A percentile compares a stretch with the other conserved stretches of the same genome.
Evolutionary conservation across 2,113 vertebrate species (phyloP).

Genomic region (Oncorhynchus nerka): DNA sequence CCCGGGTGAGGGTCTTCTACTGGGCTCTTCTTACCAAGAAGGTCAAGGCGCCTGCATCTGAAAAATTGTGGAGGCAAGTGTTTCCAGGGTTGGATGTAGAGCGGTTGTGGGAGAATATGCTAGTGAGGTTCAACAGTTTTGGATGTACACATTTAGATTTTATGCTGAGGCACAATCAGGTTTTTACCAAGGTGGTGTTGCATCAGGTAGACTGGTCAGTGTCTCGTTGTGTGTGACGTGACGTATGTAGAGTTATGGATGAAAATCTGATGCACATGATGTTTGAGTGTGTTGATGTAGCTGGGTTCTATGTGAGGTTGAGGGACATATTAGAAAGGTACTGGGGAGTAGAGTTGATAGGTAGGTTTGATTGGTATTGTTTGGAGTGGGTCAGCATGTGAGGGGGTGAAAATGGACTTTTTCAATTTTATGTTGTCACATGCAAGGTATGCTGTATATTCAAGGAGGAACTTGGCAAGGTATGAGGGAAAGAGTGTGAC

Average conservation of each 20-base stretch:
- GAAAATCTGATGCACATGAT: not conserved
- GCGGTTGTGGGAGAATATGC: not conserved
- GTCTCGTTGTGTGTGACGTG: not conserved
- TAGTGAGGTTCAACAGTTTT: not conserved
- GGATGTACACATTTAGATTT: too few relatives aligned
- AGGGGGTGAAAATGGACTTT: too few relatives aligned
- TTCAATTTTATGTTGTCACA: too few relatives aligned
- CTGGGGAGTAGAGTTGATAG: not conserved
- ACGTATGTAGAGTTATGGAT: not conserved
- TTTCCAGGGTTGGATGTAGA: not conserved
- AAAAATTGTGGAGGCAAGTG: not conserved
- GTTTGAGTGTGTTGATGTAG: not conserved
- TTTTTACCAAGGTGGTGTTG: not conserved
- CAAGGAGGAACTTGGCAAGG: too few relatives aligned
- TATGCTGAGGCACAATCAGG: not conserved
- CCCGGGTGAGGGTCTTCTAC: not conserved
- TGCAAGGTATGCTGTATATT: too few relatives aligned
- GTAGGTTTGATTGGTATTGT: not conserved
- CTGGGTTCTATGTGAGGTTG: not conserved
- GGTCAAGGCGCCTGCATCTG: not conserved
- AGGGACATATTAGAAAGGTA: not conserved
- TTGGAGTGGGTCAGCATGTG: too few relatives aligned
- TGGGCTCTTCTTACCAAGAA: not conserved
- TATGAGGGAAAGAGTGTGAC: too few relatives aligned
- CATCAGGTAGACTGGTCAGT: not conserved